Evolutionary conservation across 2,797 vertebrate species (phyloP), one percentile per base, ranked within the genome.

Genomic region (Siniperca obscura): DNA sequence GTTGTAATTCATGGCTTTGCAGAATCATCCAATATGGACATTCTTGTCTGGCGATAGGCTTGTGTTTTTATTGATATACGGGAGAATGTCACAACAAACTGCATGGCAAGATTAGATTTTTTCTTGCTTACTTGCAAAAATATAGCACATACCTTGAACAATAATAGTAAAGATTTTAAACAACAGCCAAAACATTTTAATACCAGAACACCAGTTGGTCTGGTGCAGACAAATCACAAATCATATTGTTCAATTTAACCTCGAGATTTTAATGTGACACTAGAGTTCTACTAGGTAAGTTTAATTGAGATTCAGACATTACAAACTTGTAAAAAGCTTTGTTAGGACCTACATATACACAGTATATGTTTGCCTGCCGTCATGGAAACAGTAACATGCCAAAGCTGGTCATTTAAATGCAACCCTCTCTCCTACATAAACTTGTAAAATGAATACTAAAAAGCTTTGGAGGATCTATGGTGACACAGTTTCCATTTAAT

Each of bases 371-470:
- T 61, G 13, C 14, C 52, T 64, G 30, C 12, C 11, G 14, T 69
- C 48, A 61, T 69, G 34, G 44, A 66, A 80, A 73, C 40, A 40
- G 10, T 30, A 44, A 60, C 16, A 25, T 71, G 25, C 34, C 42
- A 70, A 44, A 68, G 9, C 4, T 62, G 6, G 44, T 9, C 56
- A 56, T 56, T 50, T 53, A 59, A 50, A 60, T 42, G 7, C 25
- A 53, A 36, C 25, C 3, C 50, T 30, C 44, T n/a, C 8, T 48
- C 13, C 38, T 55, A 22, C 59, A 68, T 55, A 67, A 67, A 61
- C 8, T 17, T 46, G 7, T 60, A 14, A 69, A 69, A 55, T 46
- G 0, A 50, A 62, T 22, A 40, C 40, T 50, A 72, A 52, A 57
- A 42, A 48, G 12, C 12, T 66, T 38, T 42, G 34, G 7, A n/a